Percentiles rank a stretch among this genome's conserved stretches.
These are phyloP conservation scores for Hyperoplus lanceolatus DNA, from an alignment of 2,797 vertebrate species.

Conservation along the genomic window DNA sequence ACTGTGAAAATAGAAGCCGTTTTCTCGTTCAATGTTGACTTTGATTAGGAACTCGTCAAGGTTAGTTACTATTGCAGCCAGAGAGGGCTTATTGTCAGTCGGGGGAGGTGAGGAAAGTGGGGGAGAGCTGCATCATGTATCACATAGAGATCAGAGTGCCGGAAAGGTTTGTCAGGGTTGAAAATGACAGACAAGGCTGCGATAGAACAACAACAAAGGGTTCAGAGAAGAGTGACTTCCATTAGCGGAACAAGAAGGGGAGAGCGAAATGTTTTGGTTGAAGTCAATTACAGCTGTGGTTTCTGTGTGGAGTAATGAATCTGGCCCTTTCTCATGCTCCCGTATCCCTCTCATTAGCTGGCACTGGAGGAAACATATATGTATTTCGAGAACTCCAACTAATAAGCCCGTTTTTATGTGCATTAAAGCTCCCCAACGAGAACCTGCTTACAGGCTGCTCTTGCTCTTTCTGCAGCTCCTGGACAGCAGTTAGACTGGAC, in stretches of 20 bases:
- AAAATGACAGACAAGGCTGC: slow-evolving; percentile 44
- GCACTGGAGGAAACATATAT: slow-evolving; percentile 41
- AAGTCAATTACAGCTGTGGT: slow-evolving; percentile 65
- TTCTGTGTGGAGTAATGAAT: slow-evolving; percentile 56
- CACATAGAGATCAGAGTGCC: slow-evolving; percentile 43
- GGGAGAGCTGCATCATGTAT: slow-evolving; percentile 22
- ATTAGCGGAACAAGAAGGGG: slow-evolving; percentile 28
- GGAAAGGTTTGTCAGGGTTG: slow-evolving; percentile 34
- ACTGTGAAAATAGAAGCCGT: slow-evolving; percentile 33
- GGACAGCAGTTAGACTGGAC: slow-evolving; percentile 12
- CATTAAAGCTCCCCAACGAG: not conserved
- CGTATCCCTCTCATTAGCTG: slow-evolving; percentile 61
- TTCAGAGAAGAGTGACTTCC: slow-evolving; percentile 43
- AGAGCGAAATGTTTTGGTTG: slow-evolving; percentile 59
- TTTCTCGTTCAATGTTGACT: slow-evolving; percentile 44
- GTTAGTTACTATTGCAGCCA: slow-evolving; percentile 64
- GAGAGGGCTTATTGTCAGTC: slow-evolving; percentile 55
- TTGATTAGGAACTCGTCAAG: slow-evolving; percentile 56
- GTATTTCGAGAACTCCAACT: slow-evolving; percentile 52
- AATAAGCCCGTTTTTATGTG: slow-evolving; percentile 35
- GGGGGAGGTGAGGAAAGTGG: slow-evolving; percentile 16
- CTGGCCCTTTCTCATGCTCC: slow-evolving; percentile 38
- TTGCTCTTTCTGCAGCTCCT: slow-evolving; percentile 23
- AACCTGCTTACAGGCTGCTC: slow-evolving; percentile 5
- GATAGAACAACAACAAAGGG: slow-evolving; percentile 41